phyloP scores from a whole-genome alignment of 2,797 vertebrate genomes.

The Agapornis canus region DNA sequence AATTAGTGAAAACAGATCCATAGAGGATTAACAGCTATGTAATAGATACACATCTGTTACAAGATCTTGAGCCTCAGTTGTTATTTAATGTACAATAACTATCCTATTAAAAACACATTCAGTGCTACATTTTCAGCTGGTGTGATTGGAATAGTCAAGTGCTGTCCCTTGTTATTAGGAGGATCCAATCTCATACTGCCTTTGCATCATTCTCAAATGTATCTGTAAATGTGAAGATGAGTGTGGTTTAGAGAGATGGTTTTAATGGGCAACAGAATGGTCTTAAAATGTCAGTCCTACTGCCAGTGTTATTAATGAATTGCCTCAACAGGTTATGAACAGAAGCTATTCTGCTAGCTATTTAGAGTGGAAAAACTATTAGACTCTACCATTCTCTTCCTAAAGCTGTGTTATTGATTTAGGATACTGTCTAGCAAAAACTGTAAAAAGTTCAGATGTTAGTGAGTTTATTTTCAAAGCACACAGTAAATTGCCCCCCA shows the following conservation, averaged over 20 bases:
- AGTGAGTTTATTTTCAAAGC: background rate
- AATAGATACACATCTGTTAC: constrained; percentile 54
- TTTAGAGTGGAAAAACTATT: background rate
- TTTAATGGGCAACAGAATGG: constrained; percentile 3
- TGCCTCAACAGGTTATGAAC: background rate
- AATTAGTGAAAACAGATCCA: constrained; percentile 38
- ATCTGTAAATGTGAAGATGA: background rate
- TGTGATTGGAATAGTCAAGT: background rate
- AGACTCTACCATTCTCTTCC: background rate
- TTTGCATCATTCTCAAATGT: background rate
- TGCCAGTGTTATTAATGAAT: background rate
- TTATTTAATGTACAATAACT: constrained; percentile 45
- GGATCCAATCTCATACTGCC: background rate
- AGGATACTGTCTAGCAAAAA: background rate
- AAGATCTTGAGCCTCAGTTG: constrained; percentile 1
- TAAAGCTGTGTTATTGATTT: background rate
- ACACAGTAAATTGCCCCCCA: background rate
- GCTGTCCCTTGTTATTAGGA: background rate
- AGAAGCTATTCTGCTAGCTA: background rate
- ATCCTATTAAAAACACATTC: constrained; percentile 19
- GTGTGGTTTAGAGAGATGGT: background rate
- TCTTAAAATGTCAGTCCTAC: background rate
- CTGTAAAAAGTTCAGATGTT: background rate
- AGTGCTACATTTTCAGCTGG: background rate
- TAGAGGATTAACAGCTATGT: constrained; percentile 46